Evolutionary conservation across 2,797 vertebrate species (phyloP).

Genomic region (Astyanax mexicanus): DNA sequence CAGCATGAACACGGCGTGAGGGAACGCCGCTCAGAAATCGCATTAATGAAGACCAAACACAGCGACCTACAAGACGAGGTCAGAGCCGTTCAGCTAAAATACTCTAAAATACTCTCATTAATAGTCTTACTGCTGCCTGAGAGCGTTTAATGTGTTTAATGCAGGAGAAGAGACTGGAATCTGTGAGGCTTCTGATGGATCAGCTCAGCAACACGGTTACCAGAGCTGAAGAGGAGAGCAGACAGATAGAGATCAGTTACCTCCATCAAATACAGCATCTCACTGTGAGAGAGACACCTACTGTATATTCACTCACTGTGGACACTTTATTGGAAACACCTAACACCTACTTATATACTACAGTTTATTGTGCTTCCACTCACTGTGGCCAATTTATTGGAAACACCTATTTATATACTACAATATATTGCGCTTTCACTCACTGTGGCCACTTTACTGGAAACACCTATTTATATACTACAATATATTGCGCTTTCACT

Average conservation of each 20-base stretch:
- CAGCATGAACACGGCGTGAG: slow-evolving; percentile 61
- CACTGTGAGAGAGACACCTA: neutral
- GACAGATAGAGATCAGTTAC: slow-evolving; percentile 36
- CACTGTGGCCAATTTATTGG: neutral
- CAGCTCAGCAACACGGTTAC: slow-evolving; percentile 46
- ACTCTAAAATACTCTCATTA: neutral
- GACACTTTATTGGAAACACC: neutral
- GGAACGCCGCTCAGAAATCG: slow-evolving; percentile 54
- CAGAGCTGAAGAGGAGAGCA: slow-evolving; percentile 44
- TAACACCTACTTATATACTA: no score
- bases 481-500: neutral
- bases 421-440: neutral
- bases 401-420: no score
- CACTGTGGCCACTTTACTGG: no score
- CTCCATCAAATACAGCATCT: slow-evolving; percentile 48
- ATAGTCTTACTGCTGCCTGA: neutral
- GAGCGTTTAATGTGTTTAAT: slow-evolving; percentile 1
- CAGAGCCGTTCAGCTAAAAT: neutral
- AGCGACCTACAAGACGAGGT: slow-evolving; percentile 66
- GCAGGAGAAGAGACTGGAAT: slow-evolving; percentile 55
- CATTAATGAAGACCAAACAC: slow-evolving; percentile 44
- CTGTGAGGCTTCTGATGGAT: slow-evolving; percentile 36
- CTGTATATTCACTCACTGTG: neutral
- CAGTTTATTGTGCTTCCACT: neutral
- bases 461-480: neutral